phyloP scores from a whole-genome alignment of 2,888 invertebrate genomes.

The Epinotia ramella region DNA sequence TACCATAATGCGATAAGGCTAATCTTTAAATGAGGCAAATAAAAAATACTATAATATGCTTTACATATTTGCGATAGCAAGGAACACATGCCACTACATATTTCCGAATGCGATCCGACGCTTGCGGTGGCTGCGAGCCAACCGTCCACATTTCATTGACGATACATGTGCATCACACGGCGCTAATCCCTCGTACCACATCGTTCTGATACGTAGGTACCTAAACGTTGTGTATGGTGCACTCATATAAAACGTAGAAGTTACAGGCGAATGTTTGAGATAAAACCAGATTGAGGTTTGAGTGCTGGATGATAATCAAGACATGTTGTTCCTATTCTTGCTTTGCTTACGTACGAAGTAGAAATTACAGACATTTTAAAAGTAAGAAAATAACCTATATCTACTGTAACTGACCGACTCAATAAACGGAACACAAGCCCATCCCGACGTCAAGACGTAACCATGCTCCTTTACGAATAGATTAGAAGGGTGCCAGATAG shows the following conservation, averaged over 20 bases:
- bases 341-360: neutral
- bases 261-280: constrained; percentile 15
- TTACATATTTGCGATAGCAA: neutral
- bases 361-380: neutral
- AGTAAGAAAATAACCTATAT: neutral
- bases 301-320: neutral
- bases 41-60: neutral
- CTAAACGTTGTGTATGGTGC: constrained; percentile 20
- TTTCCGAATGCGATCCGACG: constrained; percentile 55
- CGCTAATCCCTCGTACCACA: constrained; percentile 51
- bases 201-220: constrained; percentile 10
- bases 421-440: neutral
- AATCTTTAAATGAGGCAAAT: neutral
- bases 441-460: neutral
- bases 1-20: too few species aligned
- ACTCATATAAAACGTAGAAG: constrained; percentile 46
- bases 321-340: neutral
- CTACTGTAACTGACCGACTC: neutral
- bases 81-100: constrained; percentile 47
- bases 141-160: constrained; percentile 47
- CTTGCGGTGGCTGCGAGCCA: constrained; percentile 60
- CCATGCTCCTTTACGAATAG: neutral
- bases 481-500: neutral
- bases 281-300: neutral
- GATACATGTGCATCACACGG: constrained; percentile 53